phyloP scores from a whole-genome alignment of 92 coral and sea anemone species.

The Epizoanthus stellaris region DNA sequence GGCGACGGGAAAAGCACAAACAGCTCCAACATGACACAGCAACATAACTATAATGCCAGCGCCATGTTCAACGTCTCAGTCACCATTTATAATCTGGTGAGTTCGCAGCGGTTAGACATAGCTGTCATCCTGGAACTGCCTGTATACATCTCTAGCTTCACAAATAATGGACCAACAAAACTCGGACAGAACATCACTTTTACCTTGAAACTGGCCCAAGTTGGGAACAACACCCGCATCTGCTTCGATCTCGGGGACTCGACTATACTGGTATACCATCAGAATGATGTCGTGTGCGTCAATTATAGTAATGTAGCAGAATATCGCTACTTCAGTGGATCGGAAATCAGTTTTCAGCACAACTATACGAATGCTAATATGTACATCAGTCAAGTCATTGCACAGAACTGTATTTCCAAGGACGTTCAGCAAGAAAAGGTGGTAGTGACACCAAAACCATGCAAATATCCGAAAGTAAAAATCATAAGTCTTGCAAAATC shows the following conservation, averaged over 20 bases:
- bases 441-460: conserved; percentile 4
- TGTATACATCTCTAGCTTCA: not conserved
- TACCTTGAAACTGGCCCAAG: not conserved
- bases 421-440: not conserved
- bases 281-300: not conserved
- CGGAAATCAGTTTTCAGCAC: not conserved
- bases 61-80: not conserved
- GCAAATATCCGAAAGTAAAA: not conserved
- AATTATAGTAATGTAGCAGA: not conserved
- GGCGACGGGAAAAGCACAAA: not conserved
- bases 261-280: not conserved
- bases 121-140: not conserved
- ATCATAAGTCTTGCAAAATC: not conserved
- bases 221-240: not conserved
- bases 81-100: not conserved
- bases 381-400: not conserved
- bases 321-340: not conserved
- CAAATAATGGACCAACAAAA: not conserved
- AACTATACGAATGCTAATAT: not conserved
- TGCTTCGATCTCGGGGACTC: not conserved
- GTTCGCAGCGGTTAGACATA: not conserved
- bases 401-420: not conserved
- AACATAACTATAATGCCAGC: not conserved
- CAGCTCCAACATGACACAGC: not conserved
- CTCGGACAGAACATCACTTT: not conserved